A percentile compares a stretch with the other conserved stretches of the same genome.
Evolutionary conservation across 2,888 invertebrate species (phyloP).

Genomic region (Aethes cnicana): DNA sequence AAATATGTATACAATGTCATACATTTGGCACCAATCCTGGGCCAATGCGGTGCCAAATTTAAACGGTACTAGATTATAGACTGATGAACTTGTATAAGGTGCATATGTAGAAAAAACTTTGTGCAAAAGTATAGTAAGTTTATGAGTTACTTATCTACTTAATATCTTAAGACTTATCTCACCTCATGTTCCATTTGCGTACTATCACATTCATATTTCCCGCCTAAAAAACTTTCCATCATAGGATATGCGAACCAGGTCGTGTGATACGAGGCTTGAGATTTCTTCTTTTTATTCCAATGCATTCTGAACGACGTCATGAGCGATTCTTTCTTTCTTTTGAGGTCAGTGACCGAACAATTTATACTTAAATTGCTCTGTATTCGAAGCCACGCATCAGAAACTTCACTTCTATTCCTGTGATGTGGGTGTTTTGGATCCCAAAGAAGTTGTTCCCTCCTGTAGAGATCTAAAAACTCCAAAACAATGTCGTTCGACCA

Average conservation of each 20-base stretch:
- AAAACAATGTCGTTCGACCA: conserved; percentile 65
- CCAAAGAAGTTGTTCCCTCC: conserved; percentile 66
- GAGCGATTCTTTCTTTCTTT: conserved; percentile 74
- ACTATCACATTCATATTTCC: conserved; percentile 66
- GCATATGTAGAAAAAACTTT: too few species aligned
- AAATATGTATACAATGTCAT: conserved; percentile 33
- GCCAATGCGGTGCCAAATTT: conserved; percentile 43
- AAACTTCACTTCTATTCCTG: conserved; percentile 61
- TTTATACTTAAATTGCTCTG: conserved; percentile 54
- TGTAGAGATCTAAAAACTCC: conserved; percentile 69
- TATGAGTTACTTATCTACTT: too few species aligned
- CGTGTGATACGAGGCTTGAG: conserved; percentile 51
- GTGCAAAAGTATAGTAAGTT: too few species aligned
- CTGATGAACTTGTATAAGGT: too few species aligned
- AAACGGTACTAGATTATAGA: too few species aligned
- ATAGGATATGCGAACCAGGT: conserved; percentile 69
- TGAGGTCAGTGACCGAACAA: conserved; percentile 59
- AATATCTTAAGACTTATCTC: conserved; percentile 27
- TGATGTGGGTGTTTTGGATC: conserved; percentile 65
- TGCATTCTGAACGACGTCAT: conserved; percentile 72
- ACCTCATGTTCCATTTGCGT: conserved; percentile 63
- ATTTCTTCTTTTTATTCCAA: conserved; percentile 55
- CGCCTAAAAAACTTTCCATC: conserved; percentile 73
- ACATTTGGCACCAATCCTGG: conserved; percentile 41
- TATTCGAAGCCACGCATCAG: conserved; percentile 69